These are phyloP conservation scores for Patella pellucida DNA, from an alignment of 2,888 invertebrate species.

Conservation along the genomic window DNA sequence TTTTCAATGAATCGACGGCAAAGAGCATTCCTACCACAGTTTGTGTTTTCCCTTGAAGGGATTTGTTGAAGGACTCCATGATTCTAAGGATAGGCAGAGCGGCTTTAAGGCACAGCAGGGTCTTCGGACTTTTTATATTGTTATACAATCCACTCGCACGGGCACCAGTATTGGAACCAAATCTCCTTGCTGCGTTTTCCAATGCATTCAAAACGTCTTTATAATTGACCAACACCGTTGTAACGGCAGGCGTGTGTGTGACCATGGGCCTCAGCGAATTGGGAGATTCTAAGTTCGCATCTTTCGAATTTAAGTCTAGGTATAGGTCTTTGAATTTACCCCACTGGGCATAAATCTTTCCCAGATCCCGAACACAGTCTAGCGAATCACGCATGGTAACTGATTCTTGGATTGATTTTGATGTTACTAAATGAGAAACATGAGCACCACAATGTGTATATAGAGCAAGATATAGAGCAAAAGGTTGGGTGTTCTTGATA, in stretches of 20 bases:
- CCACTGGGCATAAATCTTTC: no score
- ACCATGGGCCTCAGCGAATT: background rate
- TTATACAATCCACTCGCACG: constrained; percentile 11
- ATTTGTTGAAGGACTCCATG: constrained; percentile 6
- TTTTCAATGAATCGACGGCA: no score
- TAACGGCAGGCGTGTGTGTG: background rate
- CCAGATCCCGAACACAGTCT: no score
- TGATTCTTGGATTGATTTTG: no score
- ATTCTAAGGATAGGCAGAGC: background rate
- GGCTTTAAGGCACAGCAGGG: background rate
- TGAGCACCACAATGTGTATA: background rate
- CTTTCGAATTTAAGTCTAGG: background rate
- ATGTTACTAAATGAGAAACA: no score
- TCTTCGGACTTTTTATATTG: constrained; percentile 3
- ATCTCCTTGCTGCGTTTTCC: background rate
- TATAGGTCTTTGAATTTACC: background rate
- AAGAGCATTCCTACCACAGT: background rate
- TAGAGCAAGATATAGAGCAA: no score
- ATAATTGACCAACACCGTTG: background rate
- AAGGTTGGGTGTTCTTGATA: background rate
- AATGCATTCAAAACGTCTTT: background rate
- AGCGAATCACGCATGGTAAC: no score
- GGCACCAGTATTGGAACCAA: background rate
- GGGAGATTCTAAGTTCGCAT: background rate
- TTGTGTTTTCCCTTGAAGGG: constrained; percentile 4